A percentile compares a stretch with the other conserved stretches of the same genome.
phyloP scores from a whole-genome alignment of 2,113 vertebrate genomes.

The Oncorhynchus masou region DNA sequence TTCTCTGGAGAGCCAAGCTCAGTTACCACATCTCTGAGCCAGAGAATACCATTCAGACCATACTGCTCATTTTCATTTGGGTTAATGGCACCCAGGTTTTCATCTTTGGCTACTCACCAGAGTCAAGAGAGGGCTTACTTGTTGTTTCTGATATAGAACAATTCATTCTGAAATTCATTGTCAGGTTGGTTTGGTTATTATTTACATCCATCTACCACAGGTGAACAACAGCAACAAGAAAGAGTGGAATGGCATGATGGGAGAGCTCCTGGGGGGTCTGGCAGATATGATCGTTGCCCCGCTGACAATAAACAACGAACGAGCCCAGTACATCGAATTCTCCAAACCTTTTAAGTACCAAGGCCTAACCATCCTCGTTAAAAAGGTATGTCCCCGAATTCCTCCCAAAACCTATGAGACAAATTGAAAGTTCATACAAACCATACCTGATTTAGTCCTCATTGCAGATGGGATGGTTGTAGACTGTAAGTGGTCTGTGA shows the following conservation, averaged over 20 bases:
- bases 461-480: no score
- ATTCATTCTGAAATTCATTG: background rate
- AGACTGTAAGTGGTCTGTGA: background rate
- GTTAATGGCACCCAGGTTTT: background rate
- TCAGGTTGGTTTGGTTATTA: background rate
- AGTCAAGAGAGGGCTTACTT: no score
- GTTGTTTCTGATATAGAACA: background rate
- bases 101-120: no score
- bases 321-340: slow-evolving; percentile 98
- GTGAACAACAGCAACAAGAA: slow-evolving; percentile 99
- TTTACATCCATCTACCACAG: slow-evolving; percentile 63
- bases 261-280: slow-evolving; percentile 93
- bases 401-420: background rate
- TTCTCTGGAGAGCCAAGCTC: background rate
- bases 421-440: no score
- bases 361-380: slow-evolving; percentile 97
- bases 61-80: slow-evolving; percentile 1
- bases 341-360: slow-evolving; percentile 99
- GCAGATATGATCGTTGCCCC: slow-evolving; percentile 98
- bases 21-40: no score
- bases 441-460: no score
- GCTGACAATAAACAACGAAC: slow-evolving; percentile 96
- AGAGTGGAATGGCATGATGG: slow-evolving; percentile 99
- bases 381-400: slow-evolving; percentile 81
- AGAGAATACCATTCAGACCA: background rate